Evolutionary conservation across 2,888 invertebrate genomes (phyloP).

Genomic region (Papilio protenor): DNA sequence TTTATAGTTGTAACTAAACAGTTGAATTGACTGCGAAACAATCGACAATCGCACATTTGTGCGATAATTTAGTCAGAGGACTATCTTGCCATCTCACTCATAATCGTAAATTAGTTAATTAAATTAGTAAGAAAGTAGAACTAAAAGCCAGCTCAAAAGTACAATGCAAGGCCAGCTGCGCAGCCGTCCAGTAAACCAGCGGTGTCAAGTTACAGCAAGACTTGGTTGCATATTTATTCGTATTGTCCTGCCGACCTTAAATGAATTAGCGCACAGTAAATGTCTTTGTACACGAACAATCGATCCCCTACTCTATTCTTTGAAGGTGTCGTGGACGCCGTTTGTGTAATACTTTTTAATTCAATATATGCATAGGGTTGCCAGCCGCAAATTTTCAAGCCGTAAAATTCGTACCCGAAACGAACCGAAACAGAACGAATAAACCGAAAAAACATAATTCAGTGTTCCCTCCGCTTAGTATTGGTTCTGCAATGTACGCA

Average conservation of each 20-base stretch:
- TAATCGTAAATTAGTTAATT: background rate
- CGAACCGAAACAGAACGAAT: too few relatives aligned
- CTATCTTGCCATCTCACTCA: background rate
- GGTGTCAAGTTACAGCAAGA: constrained; percentile 19
- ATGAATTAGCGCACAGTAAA: background rate
- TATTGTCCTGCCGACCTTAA: constrained; percentile 10
- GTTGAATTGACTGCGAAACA: too few relatives aligned
- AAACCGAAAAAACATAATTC: too few relatives aligned
- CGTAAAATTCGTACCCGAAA: background rate
- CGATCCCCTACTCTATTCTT: constrained; percentile 7
- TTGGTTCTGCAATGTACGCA: too few relatives aligned
- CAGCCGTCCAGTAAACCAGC: constrained; percentile 9
- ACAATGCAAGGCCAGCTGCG: background rate
- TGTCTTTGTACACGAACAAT: constrained; percentile 24
- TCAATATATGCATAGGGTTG: background rate
- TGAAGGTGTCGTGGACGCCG: background rate
- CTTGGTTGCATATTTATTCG: background rate
- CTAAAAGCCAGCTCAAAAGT: background rate
- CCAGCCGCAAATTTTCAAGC: background rate
- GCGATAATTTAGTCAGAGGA: too few relatives aligned
- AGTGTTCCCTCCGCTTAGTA: too few relatives aligned
- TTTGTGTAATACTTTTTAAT: background rate
- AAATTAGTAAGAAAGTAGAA: background rate
- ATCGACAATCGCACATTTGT: too few relatives aligned
- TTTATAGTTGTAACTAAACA: too few relatives aligned